These are phyloP conservation scores for Pseudorhombus dupliciocellatus DNA, from an alignment of 2,113 vertebrate species.

Conservation along the genomic window DNA sequence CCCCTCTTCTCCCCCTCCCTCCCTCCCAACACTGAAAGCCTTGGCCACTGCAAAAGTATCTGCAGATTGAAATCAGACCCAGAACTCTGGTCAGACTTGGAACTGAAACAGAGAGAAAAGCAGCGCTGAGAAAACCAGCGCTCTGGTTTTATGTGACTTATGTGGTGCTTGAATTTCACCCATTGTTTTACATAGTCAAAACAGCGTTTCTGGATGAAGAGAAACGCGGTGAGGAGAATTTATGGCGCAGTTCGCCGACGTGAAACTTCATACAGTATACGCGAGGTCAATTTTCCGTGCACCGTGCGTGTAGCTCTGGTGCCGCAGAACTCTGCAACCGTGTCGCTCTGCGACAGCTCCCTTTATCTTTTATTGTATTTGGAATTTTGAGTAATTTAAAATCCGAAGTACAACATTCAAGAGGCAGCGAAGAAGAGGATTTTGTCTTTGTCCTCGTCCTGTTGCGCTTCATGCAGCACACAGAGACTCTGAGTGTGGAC, in stretches of 20 bases:
- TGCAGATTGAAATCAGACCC: conserved; percentile 79
- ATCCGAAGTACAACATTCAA: conserved; percentile 31
- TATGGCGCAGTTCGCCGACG: conserved; percentile 50
- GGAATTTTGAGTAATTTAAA: conserved; percentile 44
- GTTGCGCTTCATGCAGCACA: neutral
- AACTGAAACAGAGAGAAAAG: conserved; percentile 69
- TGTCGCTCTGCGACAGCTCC: conserved; percentile 13
- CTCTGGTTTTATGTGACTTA: conserved; percentile 68
- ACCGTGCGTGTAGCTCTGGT: conserved; percentile 31
- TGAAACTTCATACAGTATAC: conserved; percentile 58
- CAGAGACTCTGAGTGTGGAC: neutral
- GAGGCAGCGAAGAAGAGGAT: neutral
- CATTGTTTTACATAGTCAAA: conserved; percentile 74
- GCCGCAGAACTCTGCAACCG: neutral
- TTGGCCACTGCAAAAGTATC: conserved; percentile 69
- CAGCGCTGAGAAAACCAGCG: conserved; percentile 53
- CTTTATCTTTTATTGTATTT: conserved; percentile 49
- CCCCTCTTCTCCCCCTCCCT: no score
- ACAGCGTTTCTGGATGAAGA: conserved; percentile 64
- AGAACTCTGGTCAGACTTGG: conserved; percentile 74
- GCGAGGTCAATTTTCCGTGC: conserved; percentile 43
- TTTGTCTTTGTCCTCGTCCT: conserved; percentile 9
- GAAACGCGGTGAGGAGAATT: conserved; percentile 57
- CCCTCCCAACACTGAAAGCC: conserved; percentile 60
- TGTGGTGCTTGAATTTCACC: conserved; percentile 65